Evolutionary conservation across 1,140 invertebrate species (phyloP).

Genomic region (Tyrophagus putrescentiae): DNA sequence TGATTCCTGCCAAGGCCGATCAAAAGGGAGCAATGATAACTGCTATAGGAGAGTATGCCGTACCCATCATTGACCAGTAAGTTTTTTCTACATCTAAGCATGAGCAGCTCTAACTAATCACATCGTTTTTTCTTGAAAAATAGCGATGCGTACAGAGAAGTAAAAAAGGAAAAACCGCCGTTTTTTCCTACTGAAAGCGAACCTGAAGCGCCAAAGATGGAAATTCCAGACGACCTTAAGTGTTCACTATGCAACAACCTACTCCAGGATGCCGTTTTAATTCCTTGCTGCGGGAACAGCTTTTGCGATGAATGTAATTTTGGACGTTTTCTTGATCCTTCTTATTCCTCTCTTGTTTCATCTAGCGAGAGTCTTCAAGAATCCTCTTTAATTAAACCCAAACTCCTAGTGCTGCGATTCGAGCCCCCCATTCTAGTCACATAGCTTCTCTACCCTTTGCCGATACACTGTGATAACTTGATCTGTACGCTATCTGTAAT

Average conservation of each 20-base stretch:
- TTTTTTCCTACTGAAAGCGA: slow-evolving; percentile 39
- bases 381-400: too few species aligned
- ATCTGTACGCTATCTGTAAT: too few species aligned
- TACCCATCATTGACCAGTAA: slow-evolving; percentile 77
- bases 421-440: too few species aligned
- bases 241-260: slow-evolving; percentile 83
- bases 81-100: slow-evolving; percentile 32
- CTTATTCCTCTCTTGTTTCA: slow-evolving; percentile 20
- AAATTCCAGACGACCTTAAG: slow-evolving; percentile 73
- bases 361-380: too few species aligned
- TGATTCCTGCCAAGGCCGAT: slow-evolving; percentile 74
- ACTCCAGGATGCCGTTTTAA: slow-evolving; percentile 87
- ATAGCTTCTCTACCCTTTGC: too few species aligned
- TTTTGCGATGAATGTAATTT: slow-evolving; percentile 93
- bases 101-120: background rate
- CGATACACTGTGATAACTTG: too few species aligned
- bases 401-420: too few species aligned
- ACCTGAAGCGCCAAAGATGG: slow-evolving; percentile 38
- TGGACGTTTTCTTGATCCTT: background rate
- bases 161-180: slow-evolving; percentile 49
- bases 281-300: slow-evolving; percentile 89
- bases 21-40: slow-evolving; percentile 83
- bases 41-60: slow-evolving; percentile 74
- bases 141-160: slow-evolving; percentile 60
- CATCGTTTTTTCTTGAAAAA: slow-evolving; percentile 30